phyloP scores from a whole-genome alignment of 2,888 invertebrate genomes.

The Perithous albicinctus region DNA sequence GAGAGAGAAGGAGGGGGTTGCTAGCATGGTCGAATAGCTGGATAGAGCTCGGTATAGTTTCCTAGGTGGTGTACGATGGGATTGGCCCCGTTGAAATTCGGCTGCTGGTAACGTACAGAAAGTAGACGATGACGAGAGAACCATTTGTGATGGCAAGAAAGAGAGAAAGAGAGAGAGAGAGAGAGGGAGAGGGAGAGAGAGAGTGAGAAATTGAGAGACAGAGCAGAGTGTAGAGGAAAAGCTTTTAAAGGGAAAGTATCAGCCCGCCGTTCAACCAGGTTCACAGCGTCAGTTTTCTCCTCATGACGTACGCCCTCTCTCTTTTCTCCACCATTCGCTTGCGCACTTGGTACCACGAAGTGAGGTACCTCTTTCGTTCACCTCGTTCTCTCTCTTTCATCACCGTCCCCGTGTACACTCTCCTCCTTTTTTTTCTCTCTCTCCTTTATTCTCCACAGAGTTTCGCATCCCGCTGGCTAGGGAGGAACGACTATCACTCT shows the following conservation, averaged over 20 bases:
- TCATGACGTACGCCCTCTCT: slow-evolving; percentile 47
- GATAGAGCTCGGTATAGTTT: slow-evolving; percentile 22
- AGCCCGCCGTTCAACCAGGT: slow-evolving; percentile 49
- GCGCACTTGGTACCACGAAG: slow-evolving; percentile 33
- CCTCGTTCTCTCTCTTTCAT: slow-evolving; percentile 34
- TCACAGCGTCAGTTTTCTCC: background rate
- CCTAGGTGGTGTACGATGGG: slow-evolving; percentile 16
- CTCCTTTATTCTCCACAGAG: slow-evolving; percentile 40
- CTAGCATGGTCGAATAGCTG: slow-evolving; percentile 40
- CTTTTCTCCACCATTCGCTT: slow-evolving; percentile 48
- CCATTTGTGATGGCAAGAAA: slow-evolving; percentile 71
- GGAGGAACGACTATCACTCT: slow-evolving; percentile 59
- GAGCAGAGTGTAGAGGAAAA: slow-evolving; percentile 54
- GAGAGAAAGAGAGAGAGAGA: slow-evolving; percentile 73
- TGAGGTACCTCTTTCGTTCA: slow-evolving; percentile 35
- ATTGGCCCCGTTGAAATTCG: slow-evolving; percentile 66
- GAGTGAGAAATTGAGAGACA: slow-evolving; percentile 58
- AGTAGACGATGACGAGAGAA: slow-evolving; percentile 61
- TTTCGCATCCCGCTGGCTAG: slow-evolving; percentile 51
- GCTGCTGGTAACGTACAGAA: slow-evolving; percentile 54
- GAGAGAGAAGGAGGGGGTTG: slow-evolving; percentile 27
- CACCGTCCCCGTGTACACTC: background rate
- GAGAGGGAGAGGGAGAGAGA: slow-evolving; percentile 80
- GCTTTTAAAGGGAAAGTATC: slow-evolving; percentile 71
- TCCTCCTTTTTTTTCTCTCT: too few species aligned